Evolutionary conservation across 2,113 vertebrate genomes (phyloP).

Genomic region (Gulo gulo): DNA sequence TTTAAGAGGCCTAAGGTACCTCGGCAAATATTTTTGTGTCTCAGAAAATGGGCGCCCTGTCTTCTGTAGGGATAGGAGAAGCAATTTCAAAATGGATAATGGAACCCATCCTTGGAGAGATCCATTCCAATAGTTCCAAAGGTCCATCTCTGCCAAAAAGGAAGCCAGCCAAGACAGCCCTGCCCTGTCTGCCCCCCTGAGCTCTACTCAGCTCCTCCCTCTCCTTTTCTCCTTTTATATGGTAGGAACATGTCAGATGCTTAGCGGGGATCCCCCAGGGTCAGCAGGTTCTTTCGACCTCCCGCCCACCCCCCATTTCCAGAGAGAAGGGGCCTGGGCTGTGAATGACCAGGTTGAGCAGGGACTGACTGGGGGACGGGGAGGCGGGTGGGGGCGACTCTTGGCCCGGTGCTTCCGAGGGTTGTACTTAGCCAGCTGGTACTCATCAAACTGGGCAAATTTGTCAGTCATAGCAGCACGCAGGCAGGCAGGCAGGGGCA

Average conservation of each 20-base stretch:
- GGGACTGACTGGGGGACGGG: constrained; percentile 59
- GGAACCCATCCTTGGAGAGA: background rate
- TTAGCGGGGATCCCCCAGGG: background rate
- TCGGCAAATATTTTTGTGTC: background rate
- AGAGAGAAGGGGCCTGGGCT: background rate
- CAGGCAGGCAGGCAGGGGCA: constrained; percentile 86
- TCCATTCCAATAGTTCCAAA: background rate
- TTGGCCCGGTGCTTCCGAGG: constrained; percentile 88
- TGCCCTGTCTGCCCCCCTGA: background rate
- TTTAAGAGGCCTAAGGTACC: background rate
- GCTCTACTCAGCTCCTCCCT: background rate
- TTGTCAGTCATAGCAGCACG: constrained; percentile 88
- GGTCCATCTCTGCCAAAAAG: background rate
- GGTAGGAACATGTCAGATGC: background rate
- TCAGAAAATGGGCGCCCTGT: background rate
- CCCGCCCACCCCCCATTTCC: background rate
- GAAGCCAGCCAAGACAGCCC: background rate
- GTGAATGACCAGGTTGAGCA: background rate
- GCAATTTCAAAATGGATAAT: background rate
- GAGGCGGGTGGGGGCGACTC: constrained; percentile 36
- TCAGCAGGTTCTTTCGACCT: background rate
- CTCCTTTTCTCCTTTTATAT: background rate
- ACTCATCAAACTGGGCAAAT: constrained; percentile 91
- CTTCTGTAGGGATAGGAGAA: constrained; percentile 52
- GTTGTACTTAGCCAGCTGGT: constrained; percentile 94